Evolutionary conservation across 2,888 invertebrate species (phyloP).

Genomic region (Physocephala rufipes): DNA sequence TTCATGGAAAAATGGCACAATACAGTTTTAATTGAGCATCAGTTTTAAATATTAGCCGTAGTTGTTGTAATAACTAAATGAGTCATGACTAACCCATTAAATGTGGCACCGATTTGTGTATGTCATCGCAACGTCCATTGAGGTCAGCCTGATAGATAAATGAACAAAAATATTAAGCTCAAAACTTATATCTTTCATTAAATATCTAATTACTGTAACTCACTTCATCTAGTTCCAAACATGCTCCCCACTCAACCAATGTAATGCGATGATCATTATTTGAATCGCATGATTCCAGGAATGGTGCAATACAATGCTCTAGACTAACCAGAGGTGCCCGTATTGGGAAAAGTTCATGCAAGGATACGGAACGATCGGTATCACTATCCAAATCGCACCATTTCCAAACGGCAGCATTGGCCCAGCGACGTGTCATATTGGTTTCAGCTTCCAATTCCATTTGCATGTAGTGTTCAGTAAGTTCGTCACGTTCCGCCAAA

Average conservation of each 20-base stretch:
- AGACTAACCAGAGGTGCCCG: conserved; percentile 93
- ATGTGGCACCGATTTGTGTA: conserved; percentile 68
- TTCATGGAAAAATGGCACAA: too few species aligned
- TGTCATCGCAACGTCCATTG: conserved; percentile 82
- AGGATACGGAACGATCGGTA: conserved; percentile 89
- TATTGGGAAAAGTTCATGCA: conserved; percentile 96
- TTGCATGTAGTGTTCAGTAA: conserved; percentile 82
- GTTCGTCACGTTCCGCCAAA: conserved; percentile 86
- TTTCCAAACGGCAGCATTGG: conserved; percentile 97
- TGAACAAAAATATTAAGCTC: conserved; percentile 51
- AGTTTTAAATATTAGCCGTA: too few species aligned
- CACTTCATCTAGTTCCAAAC: conserved; percentile 85
- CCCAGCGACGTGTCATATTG: conserved; percentile 84
- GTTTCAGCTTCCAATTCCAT: conserved; percentile 91
- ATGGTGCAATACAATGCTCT: conserved; percentile 97
- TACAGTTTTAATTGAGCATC: too few species aligned
- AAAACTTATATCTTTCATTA: too few species aligned
- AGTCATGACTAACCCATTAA: conserved; percentile 53
- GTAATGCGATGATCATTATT: conserved; percentile 91
- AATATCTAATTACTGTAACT: too few species aligned
- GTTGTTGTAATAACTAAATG: neutral
- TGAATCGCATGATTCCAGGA: conserved; percentile 89
- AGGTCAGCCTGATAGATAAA: conserved; percentile 72
- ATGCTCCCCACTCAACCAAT: conserved; percentile 91
- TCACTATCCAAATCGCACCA: conserved; percentile 96